phyloP scores from a whole-genome alignment of 2,113 vertebrate genomes.

The Sorex araneus region DNA sequence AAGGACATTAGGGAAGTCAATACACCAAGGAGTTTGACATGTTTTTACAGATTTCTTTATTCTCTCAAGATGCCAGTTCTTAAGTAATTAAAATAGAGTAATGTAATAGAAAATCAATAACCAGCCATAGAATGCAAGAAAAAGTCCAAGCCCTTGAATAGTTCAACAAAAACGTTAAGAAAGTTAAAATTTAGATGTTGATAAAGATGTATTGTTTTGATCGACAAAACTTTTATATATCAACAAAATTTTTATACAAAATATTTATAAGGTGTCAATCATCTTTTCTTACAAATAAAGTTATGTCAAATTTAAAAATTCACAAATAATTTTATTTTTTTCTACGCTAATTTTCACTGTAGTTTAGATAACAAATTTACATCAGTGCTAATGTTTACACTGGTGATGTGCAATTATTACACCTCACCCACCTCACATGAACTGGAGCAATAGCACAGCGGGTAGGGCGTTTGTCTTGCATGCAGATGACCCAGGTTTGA shows the following conservation, averaged over 20 bases:
- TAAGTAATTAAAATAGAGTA: conserved; percentile 35
- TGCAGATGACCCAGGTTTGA: too few species aligned
- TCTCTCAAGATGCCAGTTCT: not conserved
- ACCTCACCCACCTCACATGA: too few species aligned
- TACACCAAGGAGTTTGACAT: not conserved
- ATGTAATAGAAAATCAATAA: not conserved
- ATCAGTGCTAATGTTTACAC: too few species aligned
- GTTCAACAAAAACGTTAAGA: not conserved
- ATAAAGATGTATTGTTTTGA: not conserved
- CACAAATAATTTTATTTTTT: too few species aligned
- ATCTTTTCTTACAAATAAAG: too few species aligned
- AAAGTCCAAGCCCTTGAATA: not conserved
- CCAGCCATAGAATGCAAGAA: not conserved
- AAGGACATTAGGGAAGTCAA: not conserved
- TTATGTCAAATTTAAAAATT: too few species aligned
- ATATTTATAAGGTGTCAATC: too few species aligned
- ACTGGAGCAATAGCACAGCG: too few species aligned
- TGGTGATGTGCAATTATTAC: too few species aligned
- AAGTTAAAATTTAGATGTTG: not conserved
- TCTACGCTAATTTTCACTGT: too few species aligned
- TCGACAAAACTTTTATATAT: not conserved
- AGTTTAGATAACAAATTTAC: too few species aligned
- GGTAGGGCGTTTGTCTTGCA: too few species aligned
- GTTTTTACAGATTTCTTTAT: not conserved
- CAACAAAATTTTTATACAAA: not conserved